Evolutionary conservation across 2,888 invertebrate genomes (phyloP).

Genomic region (Oscheius onirici): DNA sequence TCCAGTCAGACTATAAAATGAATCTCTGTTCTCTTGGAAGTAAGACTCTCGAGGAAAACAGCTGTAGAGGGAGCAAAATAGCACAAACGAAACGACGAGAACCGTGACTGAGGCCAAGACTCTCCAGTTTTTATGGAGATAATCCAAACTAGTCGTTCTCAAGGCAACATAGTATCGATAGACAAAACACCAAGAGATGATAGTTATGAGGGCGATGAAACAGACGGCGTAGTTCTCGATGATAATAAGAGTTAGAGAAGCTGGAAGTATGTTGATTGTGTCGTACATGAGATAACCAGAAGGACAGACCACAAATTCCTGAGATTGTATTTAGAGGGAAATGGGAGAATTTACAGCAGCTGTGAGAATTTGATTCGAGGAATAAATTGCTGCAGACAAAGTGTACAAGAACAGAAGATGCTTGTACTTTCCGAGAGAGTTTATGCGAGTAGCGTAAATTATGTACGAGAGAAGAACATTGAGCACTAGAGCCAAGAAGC

Average conservation of each 20-base stretch:
- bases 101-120: background rate
- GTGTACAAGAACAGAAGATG: slow-evolving; percentile 3
- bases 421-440: background rate
- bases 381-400: background rate
- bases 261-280: slow-evolving; percentile 2
- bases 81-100: background rate
- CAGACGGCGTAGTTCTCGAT: too few relatives aligned
- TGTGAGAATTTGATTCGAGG: slow-evolving; percentile 1
- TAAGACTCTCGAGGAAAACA: slow-evolving; percentile 12
- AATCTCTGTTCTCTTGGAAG: background rate
- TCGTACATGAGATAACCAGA: slow-evolving; percentile 22
- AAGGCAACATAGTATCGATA: slow-evolving; percentile 1
- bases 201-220: too few relatives aligned
- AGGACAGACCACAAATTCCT: slow-evolving; percentile 21
- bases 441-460: background rate
- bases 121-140: background rate
- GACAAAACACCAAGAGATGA: background rate
- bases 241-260: background rate
- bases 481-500: background rate
- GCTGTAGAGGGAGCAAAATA: slow-evolving; percentile 11
- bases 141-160: background rate
- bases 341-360: slow-evolving; percentile 1
- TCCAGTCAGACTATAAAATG: background rate
- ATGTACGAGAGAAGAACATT: background rate
- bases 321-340: background rate